These are phyloP conservation scores for Pemphredon lugubris DNA, from an alignment of 2,888 invertebrate species.

Conservation along the genomic window DNA sequence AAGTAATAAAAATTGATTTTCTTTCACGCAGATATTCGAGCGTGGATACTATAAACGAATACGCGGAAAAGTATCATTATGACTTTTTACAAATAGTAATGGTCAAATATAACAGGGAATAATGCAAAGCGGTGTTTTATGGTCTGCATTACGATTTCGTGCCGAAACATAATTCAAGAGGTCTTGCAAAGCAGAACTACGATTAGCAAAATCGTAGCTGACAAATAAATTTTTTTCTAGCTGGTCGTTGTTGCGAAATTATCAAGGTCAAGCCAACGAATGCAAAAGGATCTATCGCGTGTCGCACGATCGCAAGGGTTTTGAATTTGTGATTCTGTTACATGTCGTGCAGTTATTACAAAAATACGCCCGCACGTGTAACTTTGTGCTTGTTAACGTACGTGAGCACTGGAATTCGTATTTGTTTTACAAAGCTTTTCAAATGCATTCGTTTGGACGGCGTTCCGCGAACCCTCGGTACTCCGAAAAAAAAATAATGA, in stretches of 20 bases:
- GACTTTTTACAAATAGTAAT: not conserved
- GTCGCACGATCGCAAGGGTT: conserved; percentile 14
- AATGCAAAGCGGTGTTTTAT: not conserved
- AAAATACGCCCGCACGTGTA: not conserved
- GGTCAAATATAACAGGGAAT: not conserved
- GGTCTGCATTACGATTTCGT: not conserved
- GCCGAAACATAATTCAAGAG: conserved; percentile 1
- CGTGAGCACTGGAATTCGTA: no score
- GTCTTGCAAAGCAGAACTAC: not conserved
- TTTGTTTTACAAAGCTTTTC: no score
- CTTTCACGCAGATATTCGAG: no score
- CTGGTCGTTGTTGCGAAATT: conserved; percentile 13
- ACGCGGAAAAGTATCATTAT: no score
- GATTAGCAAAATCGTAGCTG: not conserved
- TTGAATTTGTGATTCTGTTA: conserved; percentile 28
- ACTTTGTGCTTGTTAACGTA: not conserved
- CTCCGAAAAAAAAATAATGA: no score
- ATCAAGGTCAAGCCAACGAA: conserved; percentile 40
- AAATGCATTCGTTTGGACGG: no score
- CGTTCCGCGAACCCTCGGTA: no score
- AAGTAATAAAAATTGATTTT: no score
- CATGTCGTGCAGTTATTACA: not conserved
- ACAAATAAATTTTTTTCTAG: conserved; percentile 31
- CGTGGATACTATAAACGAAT: no score
- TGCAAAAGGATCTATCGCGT: conserved; percentile 28